Evolutionary conservation across 1,140 invertebrate species (phyloP), one percentile per base, ranked within the genome.

Genomic region (Diprion similis): DNA sequence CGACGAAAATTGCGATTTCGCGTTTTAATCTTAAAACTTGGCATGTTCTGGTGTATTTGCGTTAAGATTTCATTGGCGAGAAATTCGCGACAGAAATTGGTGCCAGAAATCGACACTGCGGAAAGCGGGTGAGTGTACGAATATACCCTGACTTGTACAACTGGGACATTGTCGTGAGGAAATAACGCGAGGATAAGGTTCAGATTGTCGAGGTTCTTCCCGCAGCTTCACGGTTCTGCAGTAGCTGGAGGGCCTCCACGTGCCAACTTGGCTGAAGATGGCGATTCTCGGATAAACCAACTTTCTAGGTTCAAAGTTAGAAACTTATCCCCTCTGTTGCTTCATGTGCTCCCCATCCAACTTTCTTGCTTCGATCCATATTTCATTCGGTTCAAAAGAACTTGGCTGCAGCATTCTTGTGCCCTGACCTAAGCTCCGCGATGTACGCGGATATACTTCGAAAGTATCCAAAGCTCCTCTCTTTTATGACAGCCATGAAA

Each of bases 1-100:
- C 24, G 24, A 37, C 51, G n/a, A 59, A 59, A 59, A 59, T 59
- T 4, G n/a, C 9, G 51, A 59, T 59, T 59, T 59, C n/a, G 3
- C n/a, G 11, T 59, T 59, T 59, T 59, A 59, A 59, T 59, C 3
- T 59, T 8, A 59, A 59, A 59, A 59, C 51, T 59, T 59, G 51
- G 51, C 51, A 59, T 59, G 4, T 59, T 6, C 11, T 9, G 9
- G 6, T 37, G 8, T 59, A 59, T 68, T 19, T 75, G 77, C 78
- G 78, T 82, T 82, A 81, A 82, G 79, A 79, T 82, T 82, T 81
- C 76, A 82, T 81, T 80, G 71, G 74, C 72, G 73, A 72, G 68
- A 80, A 79, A 81, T 73, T 75, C 73, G 70, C 76, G 79, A 73
- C 73, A 72, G 75, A 77, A 78, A 75, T 71, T 75, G 73, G 77